Evolutionary conservation across 2,888 invertebrate species (phyloP), one percentile per base, ranked within the genome.

Genomic region (Drosophila eohydei): DNA sequence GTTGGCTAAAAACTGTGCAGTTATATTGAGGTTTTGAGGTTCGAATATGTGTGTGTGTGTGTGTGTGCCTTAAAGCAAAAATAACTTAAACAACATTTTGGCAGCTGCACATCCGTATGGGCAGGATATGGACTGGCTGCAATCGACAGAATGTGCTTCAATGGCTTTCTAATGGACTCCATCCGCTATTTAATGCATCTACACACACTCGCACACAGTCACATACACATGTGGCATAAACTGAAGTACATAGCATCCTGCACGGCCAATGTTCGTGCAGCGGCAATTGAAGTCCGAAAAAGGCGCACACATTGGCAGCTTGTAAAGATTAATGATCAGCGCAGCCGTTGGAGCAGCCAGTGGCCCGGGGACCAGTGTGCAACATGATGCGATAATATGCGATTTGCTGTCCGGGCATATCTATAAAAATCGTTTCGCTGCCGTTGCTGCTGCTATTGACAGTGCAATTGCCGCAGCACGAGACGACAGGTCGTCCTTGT

Each of bases 101-200:
- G 81, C 89, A 88, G 71, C 69, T 83, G 87, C 70, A 80, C 73
- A 76, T 73, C 81, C 87, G 69, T 52, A 52, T 62, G 60, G 65
- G 28, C 81, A 71, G 88, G 78, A 84, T 88, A 71, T 84, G 71
- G 54, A 83, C 71, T 71, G 70, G 72, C 85, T 90, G 90, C 86
- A 88, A 89, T 89, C 86, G 88, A 83, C 88, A 81, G 79, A 88
- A 86, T 88, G 88, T 85, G 90, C 88, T 86, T 86, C 90, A 86
- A 86, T 86, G 85, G 79, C 77, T 86, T 86, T 89, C 86, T 89
- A 86, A 86, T 86, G 86, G 86, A 86, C 89, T 89, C 69, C 71
- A 84, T 85, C 89, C 88, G 89, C 89, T 77, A 70, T 87, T 84
- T 89, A 89, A 84, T 88, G 82, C 87, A 84, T 26, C 36, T 21